These are phyloP conservation scores for Peribatodes rhomboidaria DNA, from an alignment of 2,888 invertebrate species.

Conservation along the genomic window DNA sequence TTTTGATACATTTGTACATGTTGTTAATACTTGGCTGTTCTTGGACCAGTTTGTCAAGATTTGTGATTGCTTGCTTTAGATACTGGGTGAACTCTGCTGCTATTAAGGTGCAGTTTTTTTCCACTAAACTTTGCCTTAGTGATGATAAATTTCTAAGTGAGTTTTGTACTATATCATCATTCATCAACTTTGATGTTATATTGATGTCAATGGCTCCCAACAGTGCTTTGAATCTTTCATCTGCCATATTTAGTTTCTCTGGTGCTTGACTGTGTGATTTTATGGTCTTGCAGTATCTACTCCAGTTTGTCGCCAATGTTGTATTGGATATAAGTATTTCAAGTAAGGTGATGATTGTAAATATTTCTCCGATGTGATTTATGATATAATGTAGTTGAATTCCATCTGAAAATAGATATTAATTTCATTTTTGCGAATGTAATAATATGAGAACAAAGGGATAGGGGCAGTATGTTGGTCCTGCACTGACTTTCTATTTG, in stretches of 20 bases:
- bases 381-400: constrained; percentile 80
- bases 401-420: constrained; percentile 68
- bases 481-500: too few species aligned
- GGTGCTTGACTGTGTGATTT: constrained; percentile 89
- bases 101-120: constrained; percentile 75
- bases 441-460: too few species aligned
- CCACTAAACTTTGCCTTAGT: constrained; percentile 76
- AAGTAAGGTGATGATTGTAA: constrained; percentile 88
- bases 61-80: constrained; percentile 87
- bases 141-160: constrained; percentile 76
- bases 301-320: constrained; percentile 88
- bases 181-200: constrained; percentile 89
- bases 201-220: constrained; percentile 89
- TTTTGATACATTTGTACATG: constrained; percentile 88
- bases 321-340: constrained; percentile 86
- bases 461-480: too few species aligned
- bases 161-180: constrained; percentile 90
- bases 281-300: constrained; percentile 91
- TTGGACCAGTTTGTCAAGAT: constrained; percentile 86
- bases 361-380: constrained; percentile 88
- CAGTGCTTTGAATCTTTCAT: constrained; percentile 89
- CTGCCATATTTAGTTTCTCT: constrained; percentile 85
- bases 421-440: not conserved
- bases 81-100: constrained; percentile 89
- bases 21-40: constrained; percentile 83